Conservation (phyloP, 92 coral and sea anemone genomes). For the Phenganax stokvisi region DNA sequence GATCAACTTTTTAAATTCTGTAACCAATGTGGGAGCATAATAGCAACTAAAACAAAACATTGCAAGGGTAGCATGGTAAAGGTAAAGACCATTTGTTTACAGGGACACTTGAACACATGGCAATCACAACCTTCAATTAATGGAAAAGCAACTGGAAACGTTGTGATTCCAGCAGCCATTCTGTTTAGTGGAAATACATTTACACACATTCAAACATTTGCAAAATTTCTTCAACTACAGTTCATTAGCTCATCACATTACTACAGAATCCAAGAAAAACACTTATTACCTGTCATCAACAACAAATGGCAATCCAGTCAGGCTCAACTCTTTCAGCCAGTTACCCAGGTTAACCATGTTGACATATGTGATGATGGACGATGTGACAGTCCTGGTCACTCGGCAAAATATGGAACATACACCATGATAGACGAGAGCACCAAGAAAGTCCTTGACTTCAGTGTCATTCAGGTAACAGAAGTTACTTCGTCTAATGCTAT, state of each 20-base stretch:
- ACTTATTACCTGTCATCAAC: constrained; percentile 47
- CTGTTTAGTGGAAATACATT: no score
- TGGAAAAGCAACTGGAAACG: constrained; percentile 19
- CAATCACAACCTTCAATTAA: constrained; percentile 10
- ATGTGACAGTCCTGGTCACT: constrained; percentile 56
- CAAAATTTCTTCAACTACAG: constrained; percentile 9
- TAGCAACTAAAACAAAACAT: constrained; percentile 3
- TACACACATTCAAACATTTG: constrained; percentile 4
- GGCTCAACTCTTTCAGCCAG: not conserved
- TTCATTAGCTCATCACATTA: constrained; percentile 10
- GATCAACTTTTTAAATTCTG: constrained; percentile 21
- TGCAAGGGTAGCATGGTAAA: constrained; percentile 28
- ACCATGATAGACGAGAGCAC: constrained; percentile 50
- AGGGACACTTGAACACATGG: constrained; percentile 19
- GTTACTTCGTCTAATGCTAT: constrained; percentile 45
- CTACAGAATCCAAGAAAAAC: constrained; percentile 34
- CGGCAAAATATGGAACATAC: constrained; percentile 56
- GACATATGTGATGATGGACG: no score
- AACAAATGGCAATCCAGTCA: constrained; percentile 43
- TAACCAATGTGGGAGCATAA: constrained; percentile 19
- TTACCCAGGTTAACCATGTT: no score
- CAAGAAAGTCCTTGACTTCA: constrained; percentile 38
- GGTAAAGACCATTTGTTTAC: constrained; percentile 4
- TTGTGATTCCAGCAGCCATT: no score
- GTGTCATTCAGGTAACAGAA: constrained; percentile 48